These are phyloP conservation scores for Yoshiicerus persimilis DNA, from an alignment of 1,140 invertebrate genomes.

Conservation along the genomic window DNA sequence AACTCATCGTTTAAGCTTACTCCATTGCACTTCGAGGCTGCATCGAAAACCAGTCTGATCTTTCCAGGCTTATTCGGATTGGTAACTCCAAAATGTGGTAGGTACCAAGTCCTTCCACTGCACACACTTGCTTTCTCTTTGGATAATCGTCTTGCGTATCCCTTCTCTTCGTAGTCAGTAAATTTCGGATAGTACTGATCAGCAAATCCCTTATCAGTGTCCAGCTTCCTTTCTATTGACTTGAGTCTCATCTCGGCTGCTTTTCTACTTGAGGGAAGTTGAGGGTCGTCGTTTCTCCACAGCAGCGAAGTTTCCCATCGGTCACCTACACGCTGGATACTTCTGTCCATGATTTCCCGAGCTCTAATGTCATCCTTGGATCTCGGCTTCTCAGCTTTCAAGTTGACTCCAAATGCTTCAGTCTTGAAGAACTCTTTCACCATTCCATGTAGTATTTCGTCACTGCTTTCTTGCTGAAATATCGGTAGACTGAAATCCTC, in stretches of 20 bases:
- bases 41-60: constrained; percentile 42
- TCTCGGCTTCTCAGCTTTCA: not conserved
- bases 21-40: constrained; percentile 27
- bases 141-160: not conserved
- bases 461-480: not conserved
- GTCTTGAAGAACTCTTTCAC: not conserved
- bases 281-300: not conserved
- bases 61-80: constrained; percentile 36
- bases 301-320: not conserved
- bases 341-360: not conserved
- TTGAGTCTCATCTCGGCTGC: not conserved
- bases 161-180: not conserved
- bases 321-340: not conserved
- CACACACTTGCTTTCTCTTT: not conserved
- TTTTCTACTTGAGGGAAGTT: not conserved
- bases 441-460: not conserved
- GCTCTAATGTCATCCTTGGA: not conserved
- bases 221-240: not conserved
- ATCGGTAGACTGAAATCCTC: not conserved
- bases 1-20: constrained; percentile 23
- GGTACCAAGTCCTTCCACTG: not conserved
- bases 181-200: not conserved
- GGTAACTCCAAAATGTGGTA: constrained; percentile 42
- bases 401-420: not conserved
- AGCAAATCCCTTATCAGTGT: not conserved